Percentiles rank a stretch among this genome's conserved stretches.
Evolutionary conservation across 2,797 vertebrate species (phyloP).

Genomic region (Threskiornis aethiopicus): DNA sequence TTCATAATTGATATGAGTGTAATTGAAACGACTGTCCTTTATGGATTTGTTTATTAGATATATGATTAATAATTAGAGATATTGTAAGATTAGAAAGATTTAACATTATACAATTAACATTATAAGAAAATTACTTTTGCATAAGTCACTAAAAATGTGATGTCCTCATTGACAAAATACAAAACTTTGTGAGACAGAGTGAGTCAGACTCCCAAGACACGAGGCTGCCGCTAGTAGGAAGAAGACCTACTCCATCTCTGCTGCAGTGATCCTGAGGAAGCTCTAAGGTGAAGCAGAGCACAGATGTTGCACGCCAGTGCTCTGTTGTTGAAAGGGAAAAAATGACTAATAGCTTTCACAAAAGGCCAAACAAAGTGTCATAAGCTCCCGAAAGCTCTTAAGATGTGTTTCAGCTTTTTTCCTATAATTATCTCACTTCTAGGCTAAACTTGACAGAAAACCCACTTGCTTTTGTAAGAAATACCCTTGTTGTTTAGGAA

Average conservation of each 20-base stretch:
- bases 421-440: slow-evolving; percentile 45
- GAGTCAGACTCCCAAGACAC: not conserved
- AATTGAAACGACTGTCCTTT: not conserved
- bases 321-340: not conserved
- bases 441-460: slow-evolving; percentile 37
- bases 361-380: slow-evolving; percentile 34
- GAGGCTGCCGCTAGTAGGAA: not conserved
- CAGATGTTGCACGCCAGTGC: not conserved
- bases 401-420: slow-evolving; percentile 16
- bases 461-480: slow-evolving; percentile 37
- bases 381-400: slow-evolving; percentile 46
- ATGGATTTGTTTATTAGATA: not conserved
- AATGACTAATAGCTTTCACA: slow-evolving; percentile 29
- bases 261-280: not conserved
- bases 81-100: not conserved
- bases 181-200: not conserved
- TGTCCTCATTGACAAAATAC: not conserved
- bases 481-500: slow-evolving; percentile 19
- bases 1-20: not conserved
- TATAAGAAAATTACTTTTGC: not conserved
- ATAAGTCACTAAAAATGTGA: not conserved
- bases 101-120: not conserved
- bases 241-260: not conserved
- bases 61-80: not conserved
- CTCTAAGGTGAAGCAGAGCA: not conserved